Evolutionary conservation across 2,797 vertebrate species (phyloP), one percentile per base, ranked within the genome.

Genomic region (Ctenopoma kingsleyae): DNA sequence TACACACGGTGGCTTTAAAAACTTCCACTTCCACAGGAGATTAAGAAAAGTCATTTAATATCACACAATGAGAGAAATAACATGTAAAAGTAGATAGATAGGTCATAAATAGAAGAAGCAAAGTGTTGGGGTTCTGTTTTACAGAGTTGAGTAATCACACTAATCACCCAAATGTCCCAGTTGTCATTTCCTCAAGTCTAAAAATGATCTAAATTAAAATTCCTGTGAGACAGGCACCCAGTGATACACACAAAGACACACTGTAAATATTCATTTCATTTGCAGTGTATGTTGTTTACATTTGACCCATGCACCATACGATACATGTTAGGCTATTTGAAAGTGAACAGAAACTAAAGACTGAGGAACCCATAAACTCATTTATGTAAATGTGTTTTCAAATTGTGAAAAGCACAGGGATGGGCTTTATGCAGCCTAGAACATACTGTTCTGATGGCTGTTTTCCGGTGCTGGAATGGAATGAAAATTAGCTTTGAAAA

Each of bases 401-500:
- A 48, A 55, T 57, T 54, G 51, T 65, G 47, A 49, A 20, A 3
- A 38, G 36, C 10, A 20, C 58, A 8, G 66, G 49, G 32, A 58
- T 47, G 20, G 38, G 46, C 30, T 73, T 85, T 59, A 69, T 62
- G 12, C 52, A 56, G 62, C 25, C 60, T 27, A 73, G 91, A 84
- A 93, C 89, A 84, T 43, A 25, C 43, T 79, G 90, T 93, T 87
- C 89, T 86, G 71, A 77, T 84, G 70, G 47, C 62, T 80, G 71
- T 66, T 76, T 78, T 81, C 12, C n/a, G 81, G 55, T 77, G 41
- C 81, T 61, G 20, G 67, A 91, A 80, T 74, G 76, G 76, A 85
- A 87, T 87, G 75, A 84, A 70, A 71, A 65, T 47, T 48, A 64
- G 17, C 60, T 73, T 84, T 64, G 47, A 16, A 36, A 67, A 65